phyloP scores from a whole-genome alignment of 2,888 invertebrate species.

The Pachliopta kotzebuea region DNA sequence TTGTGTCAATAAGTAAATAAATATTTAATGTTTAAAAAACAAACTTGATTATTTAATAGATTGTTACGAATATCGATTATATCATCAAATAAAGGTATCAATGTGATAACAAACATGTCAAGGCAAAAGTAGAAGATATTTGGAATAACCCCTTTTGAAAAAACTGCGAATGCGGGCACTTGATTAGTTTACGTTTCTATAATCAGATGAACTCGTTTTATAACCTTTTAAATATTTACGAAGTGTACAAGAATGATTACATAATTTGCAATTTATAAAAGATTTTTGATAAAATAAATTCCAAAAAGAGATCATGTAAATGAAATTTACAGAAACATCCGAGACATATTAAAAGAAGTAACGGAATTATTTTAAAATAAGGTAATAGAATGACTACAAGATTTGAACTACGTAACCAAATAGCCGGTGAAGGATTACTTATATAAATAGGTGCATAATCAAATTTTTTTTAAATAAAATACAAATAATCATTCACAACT shows the following conservation, averaged over 20 bases:
- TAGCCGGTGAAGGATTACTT: no score
- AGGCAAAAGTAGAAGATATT: not conserved
- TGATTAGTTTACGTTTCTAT: not conserved
- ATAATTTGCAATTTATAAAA: not conserved
- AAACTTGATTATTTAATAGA: not conserved
- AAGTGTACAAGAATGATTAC: not conserved
- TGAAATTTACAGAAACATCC: not conserved
- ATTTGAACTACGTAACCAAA: no score
- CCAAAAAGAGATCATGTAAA: not conserved
- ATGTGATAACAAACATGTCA: not conserved
- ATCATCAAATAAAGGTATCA: not conserved
- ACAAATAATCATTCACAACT: no score
- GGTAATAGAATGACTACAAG: no score
- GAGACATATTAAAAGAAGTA: no score
- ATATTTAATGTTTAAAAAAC: not conserved
- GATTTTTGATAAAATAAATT: not conserved
- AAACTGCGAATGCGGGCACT: slow-evolving; percentile 3
- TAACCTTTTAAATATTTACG: not conserved
- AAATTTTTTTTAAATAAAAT: no score
- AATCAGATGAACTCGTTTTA: slow-evolving; percentile 5
- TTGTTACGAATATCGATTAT: not conserved
- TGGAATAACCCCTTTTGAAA: not conserved
- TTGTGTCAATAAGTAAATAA: no score
- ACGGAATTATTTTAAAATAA: no score
- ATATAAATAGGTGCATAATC: no score